Evolutionary conservation across 2,888 invertebrate species (phyloP), one percentile per base, ranked within the genome.

Genomic region (Apamea crenata): DNA sequence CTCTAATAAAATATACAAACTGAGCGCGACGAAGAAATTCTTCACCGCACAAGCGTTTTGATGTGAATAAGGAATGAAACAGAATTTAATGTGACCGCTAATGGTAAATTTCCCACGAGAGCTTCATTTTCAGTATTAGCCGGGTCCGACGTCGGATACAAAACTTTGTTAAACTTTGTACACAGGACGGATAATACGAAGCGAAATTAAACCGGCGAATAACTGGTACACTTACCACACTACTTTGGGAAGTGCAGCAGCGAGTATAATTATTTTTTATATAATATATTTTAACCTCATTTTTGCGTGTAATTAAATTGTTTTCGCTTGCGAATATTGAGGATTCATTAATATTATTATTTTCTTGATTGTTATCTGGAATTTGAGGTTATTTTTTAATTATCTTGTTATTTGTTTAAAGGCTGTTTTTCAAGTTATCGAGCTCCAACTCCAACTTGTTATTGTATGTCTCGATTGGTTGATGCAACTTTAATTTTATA

Each of bases 51-150:
- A 83, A 87, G 83, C 87, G 77, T 89, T 90, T 89, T 89, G 86
- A 86, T 84, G 85, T 93, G 92, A 94, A 94, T 94, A 94, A 93
- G 92, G 91, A 93, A 95, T 93, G 92, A 90, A 93, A 93, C 91
- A 90, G 92, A 94, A 94, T 95, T 95, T 95, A 95, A 95, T 95
- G 93, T 93, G 90, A 91, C 92, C 93, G 92, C 93, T 95, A 95
- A 95, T 95, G 93, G 93, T 89, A 93, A 94, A 96, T 96, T 96
- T 96, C 96, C 95, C 95, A 75, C 78, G 94, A 92, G 95, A 90
- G 91, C 92, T 94, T 94, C 92, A 94, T 95, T 96, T 95, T 93
- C 94, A 91, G 92, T 92, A 90, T 90, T 90, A 91, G 87, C 87
- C 82, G 80, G 77, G 86, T 79, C 88, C 85, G 88, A 86, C 87